phyloP scores from a whole-genome alignment of 2,113 vertebrate species.

The Toxostoma redivivum region DNA sequence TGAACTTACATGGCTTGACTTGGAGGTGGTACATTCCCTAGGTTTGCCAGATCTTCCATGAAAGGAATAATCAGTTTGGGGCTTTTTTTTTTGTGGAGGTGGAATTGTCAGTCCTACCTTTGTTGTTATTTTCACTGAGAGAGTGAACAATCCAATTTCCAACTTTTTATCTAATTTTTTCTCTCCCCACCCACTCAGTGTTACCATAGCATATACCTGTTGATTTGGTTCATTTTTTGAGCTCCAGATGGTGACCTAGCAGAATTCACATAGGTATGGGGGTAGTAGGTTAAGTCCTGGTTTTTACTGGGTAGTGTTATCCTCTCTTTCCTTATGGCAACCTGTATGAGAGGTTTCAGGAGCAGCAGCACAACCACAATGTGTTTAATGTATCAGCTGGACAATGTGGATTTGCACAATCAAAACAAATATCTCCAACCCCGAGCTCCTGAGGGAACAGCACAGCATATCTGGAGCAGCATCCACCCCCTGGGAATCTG shows the following conservation, averaged over 20 bases:
- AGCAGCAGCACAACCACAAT: neutral
- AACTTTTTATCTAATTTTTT: neutral
- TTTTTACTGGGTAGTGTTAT: neutral
- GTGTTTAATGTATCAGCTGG: neutral
- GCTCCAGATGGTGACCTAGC: neutral
- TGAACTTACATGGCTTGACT: neutral
- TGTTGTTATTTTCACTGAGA: neutral
- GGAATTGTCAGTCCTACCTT: neutral
- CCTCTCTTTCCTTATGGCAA: neutral
- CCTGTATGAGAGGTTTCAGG: neutral
- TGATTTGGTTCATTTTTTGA: neutral
- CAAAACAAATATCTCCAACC: fast-evolving
- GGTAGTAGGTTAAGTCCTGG: neutral
- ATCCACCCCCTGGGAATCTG: neutral
- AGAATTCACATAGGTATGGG: neutral
- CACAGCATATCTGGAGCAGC: neutral
- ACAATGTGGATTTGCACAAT: neutral
- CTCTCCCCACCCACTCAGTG: neutral
- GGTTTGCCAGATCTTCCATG: neutral
- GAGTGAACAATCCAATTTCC: neutral
- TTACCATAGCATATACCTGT: neutral
- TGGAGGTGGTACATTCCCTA: neutral
- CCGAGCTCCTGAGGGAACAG: neutral
- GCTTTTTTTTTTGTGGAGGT: neutral
- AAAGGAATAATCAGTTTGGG: neutral